Conservation (phyloP, 2,888 invertebrate genomes). For the Cantharis flavilabris region DNA sequence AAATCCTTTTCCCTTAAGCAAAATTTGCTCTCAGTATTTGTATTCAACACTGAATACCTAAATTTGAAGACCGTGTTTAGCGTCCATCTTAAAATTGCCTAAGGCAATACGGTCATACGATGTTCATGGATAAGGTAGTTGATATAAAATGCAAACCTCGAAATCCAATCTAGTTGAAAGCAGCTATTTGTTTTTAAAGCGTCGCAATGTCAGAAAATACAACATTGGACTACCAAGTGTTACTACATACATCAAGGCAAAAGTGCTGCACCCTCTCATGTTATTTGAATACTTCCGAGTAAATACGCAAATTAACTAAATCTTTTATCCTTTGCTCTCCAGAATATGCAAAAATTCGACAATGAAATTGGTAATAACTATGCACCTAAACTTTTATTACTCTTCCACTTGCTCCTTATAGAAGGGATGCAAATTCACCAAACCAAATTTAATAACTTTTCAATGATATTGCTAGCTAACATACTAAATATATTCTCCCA, state of each 20-base stretch:
- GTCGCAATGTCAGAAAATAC: slow-evolving; percentile 38
- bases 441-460: background rate
- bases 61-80: slow-evolving; percentile 41
- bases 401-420: background rate
- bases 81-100: slow-evolving; percentile 38
- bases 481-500: background rate
- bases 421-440: background rate
- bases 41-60: slow-evolving; percentile 38
- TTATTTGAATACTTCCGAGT: slow-evolving; percentile 36
- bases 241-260: slow-evolving; percentile 35
- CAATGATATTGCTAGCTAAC: background rate
- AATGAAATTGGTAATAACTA: background rate
- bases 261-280: slow-evolving; percentile 28
- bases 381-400: background rate
- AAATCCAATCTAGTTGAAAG: slow-evolving; percentile 52
- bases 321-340: slow-evolving; percentile 3
- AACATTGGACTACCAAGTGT: slow-evolving; percentile 28
- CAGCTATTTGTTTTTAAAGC: slow-evolving; percentile 49
- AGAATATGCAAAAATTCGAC: background rate
- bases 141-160: slow-evolving; percentile 46
- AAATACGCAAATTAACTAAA: slow-evolving; percentile 22
- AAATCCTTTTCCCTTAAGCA: slow-evolving; percentile 34
- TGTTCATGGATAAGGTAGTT: slow-evolving; percentile 33
- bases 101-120: slow-evolving; percentile 35
- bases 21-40: slow-evolving; percentile 39